These are phyloP conservation scores for Polypedilum vanderplanki DNA, from an alignment of 1,140 invertebrate species.

Conservation along the genomic window DNA sequence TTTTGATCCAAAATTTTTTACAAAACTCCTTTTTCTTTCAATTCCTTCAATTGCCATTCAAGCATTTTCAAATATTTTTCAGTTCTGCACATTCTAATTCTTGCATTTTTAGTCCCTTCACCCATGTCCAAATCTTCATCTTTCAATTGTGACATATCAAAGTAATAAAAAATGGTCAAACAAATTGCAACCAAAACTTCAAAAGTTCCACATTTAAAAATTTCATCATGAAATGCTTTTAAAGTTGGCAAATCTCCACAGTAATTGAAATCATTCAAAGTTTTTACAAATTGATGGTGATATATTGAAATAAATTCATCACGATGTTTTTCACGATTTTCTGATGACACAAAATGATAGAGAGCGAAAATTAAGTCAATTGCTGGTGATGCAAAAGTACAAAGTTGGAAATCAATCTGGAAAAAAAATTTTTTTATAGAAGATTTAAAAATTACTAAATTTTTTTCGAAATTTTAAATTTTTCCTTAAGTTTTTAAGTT, in stretches of 20 bases:
- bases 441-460: no score
- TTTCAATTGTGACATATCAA: neutral
- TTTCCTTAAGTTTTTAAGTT: no score
- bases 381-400: neutral
- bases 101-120: neutral
- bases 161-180: neutral
- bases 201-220: neutral
- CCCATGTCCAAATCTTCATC: neutral
- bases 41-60: neutral
- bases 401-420: neutral
- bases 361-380: slow-evolving; percentile 25
- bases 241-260: neutral
- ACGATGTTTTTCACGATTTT: neutral
- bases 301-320: neutral
- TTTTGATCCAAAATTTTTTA: no score
- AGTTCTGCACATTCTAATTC: neutral
- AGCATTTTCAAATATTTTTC: neutral
- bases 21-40: neutral
- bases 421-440: no score
- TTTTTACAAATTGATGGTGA: neutral
- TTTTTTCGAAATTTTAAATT: no score
- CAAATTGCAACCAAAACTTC: slow-evolving; percentile 4
- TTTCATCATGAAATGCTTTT: neutral
- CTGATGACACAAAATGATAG: neutral
- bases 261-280: neutral